Evolutionary conservation across 1,140 invertebrate species (phyloP).

Genomic region (Polyergus mexicanus): DNA sequence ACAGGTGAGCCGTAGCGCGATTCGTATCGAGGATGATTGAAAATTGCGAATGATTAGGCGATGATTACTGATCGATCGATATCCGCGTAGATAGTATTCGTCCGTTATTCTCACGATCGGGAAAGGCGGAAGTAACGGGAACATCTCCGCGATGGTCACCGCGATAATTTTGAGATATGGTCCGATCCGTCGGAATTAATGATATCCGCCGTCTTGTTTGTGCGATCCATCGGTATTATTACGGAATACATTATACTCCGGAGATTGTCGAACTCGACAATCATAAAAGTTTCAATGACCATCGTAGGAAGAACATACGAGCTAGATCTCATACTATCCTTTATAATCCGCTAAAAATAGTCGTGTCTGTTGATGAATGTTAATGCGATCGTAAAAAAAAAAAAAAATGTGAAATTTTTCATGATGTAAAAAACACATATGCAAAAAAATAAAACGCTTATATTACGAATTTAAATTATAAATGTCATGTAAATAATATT

Average conservation of each 20-base stretch:
- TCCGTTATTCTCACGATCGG: conserved; percentile 66
- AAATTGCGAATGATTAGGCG: background rate
- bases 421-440: background rate
- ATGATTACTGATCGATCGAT: conserved; percentile 28
- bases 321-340: too few relatives aligned
- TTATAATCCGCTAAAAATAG: background rate
- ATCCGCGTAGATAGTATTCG: background rate
- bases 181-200: conserved; percentile 66
- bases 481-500: background rate
- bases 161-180: conserved; percentile 67
- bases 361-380: background rate
- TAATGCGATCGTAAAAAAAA: background rate
- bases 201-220: background rate
- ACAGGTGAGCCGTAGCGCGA: background rate
- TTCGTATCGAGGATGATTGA: conserved; percentile 38
- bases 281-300: conserved; percentile 14
- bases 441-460: background rate
- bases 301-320: conserved; percentile 4
- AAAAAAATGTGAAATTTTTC: background rate
- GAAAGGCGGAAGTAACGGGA: conserved; percentile 67
- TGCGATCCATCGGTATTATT: conserved; percentile 33
- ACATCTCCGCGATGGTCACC: conserved; percentile 65
- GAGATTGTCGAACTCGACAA: conserved; percentile 64
- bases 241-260: conserved; percentile 42
- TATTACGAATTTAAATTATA: background rate